phyloP scores from a whole-genome alignment of 2,797 vertebrate genomes.

The Taeniopygia guttata region DNA sequence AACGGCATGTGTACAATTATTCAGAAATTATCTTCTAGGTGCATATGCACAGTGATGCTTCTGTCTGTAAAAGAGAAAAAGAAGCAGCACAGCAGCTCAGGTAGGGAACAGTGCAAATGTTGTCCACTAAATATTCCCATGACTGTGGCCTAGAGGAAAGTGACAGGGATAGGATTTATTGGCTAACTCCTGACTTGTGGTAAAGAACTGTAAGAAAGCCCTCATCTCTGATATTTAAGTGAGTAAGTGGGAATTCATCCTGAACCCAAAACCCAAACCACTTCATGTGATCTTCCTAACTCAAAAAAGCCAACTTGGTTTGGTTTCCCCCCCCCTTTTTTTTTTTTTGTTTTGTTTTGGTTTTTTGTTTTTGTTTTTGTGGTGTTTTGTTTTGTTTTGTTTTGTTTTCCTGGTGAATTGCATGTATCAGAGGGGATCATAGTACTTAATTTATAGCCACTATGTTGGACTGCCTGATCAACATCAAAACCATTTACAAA shows the following conservation, averaged over 20 bases:
- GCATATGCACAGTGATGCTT: neutral
- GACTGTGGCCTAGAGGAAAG: neutral
- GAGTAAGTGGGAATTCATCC: neutral
- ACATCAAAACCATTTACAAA: neutral
- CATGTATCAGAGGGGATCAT: neutral
- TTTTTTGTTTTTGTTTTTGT: too few relatives aligned
- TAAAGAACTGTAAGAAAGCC: neutral
- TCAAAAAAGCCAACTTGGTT: neutral
- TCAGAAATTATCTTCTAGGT: neutral
- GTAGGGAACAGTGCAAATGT: neutral
- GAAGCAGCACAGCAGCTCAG: neutral
- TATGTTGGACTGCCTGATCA: neutral
- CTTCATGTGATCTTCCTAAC: neutral
- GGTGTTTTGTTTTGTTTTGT: too few relatives aligned
- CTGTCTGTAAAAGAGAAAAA: neutral
- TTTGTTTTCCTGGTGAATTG: neutral
- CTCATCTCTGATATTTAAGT: neutral
- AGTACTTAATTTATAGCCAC: neutral
- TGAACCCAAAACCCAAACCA: neutral
- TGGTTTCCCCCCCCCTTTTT: rapidly evolving
- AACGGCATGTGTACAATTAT: neutral
- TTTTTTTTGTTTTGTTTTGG: too few relatives aligned
- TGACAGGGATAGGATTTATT: neutral
- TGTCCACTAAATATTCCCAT: neutral
- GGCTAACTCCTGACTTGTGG: neutral